Percentiles rank a stretch among this genome's conserved stretches.
Conservation (phyloP, 2,113 vertebrate species). For the Gopherus evgoodei region DNA sequence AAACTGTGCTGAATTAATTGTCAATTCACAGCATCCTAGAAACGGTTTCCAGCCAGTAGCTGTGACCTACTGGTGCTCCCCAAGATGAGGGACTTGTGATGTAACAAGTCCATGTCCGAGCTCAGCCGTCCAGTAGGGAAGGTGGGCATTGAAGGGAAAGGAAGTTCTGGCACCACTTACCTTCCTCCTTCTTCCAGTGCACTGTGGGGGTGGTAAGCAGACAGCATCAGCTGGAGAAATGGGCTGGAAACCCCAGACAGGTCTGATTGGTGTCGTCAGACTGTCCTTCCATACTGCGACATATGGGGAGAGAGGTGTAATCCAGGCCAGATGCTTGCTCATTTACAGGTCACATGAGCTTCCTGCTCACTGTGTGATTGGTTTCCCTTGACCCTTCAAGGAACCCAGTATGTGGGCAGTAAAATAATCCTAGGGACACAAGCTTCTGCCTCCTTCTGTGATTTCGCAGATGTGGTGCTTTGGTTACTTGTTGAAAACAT, state of each 20-base stretch:
- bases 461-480: rapidly evolving
- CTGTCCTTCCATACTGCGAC: rapidly evolving
- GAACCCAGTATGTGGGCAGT: not conserved
- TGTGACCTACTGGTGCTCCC: not conserved
- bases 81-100: too few relatives aligned
- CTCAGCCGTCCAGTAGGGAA: too few relatives aligned
- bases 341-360: too few relatives aligned
- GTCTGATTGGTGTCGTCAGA: rapidly evolving
- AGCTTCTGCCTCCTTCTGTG: rapidly evolving
- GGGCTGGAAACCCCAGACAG: not conserved
- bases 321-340: not conserved
- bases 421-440: not conserved
- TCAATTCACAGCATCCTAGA: not conserved
- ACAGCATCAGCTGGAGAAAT: not conserved
- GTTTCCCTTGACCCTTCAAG: not conserved
- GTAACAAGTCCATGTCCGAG: too few relatives aligned
- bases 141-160: too few relatives aligned
- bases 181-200: rapidly evolving
- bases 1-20: not conserved
- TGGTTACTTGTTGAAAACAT: not conserved
- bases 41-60: not conserved
- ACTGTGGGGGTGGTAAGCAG: not conserved
- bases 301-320: not conserved
- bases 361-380: not conserved
- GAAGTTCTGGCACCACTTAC: not conserved